Evolutionary conservation across 2,797 vertebrate genomes (phyloP).

Genomic region (Mallotus villosus): DNA sequence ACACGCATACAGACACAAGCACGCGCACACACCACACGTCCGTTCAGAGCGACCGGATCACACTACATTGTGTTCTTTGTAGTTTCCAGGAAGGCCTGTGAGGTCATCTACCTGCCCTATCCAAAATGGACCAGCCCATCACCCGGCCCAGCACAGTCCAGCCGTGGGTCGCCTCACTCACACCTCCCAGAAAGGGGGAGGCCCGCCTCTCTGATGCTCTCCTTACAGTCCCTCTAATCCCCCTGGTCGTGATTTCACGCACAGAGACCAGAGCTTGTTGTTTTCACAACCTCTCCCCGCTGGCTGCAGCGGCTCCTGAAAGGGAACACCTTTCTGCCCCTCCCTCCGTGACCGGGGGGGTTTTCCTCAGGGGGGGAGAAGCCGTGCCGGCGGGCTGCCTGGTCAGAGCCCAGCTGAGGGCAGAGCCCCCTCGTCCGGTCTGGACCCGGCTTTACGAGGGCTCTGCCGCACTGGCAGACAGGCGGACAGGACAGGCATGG

Average conservation of each 20-base stretch:
- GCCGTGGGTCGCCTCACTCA: slow-evolving; percentile 36
- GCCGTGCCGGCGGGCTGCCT: no score
- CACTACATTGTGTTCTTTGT: background rate
- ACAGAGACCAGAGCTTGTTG: slow-evolving; percentile 68
- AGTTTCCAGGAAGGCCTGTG: no score
- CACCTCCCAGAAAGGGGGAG: slow-evolving; percentile 50
- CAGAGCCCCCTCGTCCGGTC: slow-evolving; percentile 36
- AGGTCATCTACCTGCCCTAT: slow-evolving; percentile 1
- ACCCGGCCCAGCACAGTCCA: slow-evolving; percentile 10
- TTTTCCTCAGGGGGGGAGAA: slow-evolving; percentile 40
- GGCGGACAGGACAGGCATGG: background rate
- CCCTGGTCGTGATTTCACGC: slow-evolving; percentile 79
- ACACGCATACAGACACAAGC: background rate
- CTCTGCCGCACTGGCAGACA: background rate
- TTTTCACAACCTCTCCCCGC: slow-evolving; percentile 76
- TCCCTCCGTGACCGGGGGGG: slow-evolving; percentile 27
- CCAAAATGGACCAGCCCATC: background rate
- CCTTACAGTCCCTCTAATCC: slow-evolving; percentile 77
- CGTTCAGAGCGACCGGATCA: no score
- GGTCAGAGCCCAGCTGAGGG: no score
- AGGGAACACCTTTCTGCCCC: slow-evolving; percentile 58
- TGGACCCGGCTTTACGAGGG: slow-evolving; percentile 34
- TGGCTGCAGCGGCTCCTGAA: slow-evolving; percentile 75
- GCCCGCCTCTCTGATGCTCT: slow-evolving; percentile 60
- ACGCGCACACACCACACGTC: no score